Evolutionary conservation across 2,888 invertebrate genomes (phyloP).

Genomic region (Drosophila helvetica): DNA sequence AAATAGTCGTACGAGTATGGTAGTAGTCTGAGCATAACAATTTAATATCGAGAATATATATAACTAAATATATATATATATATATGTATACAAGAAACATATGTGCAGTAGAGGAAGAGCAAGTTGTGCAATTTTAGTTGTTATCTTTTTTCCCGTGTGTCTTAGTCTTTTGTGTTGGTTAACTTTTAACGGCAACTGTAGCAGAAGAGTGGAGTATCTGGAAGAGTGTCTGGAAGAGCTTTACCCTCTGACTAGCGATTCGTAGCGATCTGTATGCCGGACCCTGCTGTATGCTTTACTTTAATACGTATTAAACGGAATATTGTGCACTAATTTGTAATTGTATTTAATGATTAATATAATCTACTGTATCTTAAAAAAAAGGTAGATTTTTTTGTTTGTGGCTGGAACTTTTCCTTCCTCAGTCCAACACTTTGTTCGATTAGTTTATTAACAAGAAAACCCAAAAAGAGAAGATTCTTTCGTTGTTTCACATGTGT

Average conservation of each 20-base stretch:
- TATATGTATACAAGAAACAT: constrained; percentile 41
- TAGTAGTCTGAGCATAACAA: constrained; percentile 64
- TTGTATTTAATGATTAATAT: constrained; percentile 6
- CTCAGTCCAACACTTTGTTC: constrained; percentile 29
- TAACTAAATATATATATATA: constrained; percentile 37
- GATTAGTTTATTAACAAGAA: constrained; percentile 14
- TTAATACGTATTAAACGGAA: constrained; percentile 35
- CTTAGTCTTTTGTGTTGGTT: constrained; percentile 39
- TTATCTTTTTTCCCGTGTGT: constrained; percentile 21
- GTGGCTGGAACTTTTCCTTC: constrained; percentile 1
- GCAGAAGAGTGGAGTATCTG: constrained; percentile 42
- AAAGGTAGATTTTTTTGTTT: constrained; percentile 3
- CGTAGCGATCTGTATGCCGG: constrained; percentile 1
- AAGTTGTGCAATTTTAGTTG: constrained; percentile 66
- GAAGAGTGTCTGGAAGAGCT: constrained; percentile 56
- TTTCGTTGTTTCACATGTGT: constrained; percentile 72
- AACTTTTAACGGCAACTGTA: constrained; percentile 46
- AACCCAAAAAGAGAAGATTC: constrained; percentile 21
- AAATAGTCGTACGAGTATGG: constrained; percentile 59
- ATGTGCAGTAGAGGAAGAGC: constrained; percentile 40
- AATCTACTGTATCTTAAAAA: background rate
- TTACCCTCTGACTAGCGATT: constrained; percentile 60
- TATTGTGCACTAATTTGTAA: constrained; percentile 49
- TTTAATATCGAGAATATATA: constrained; percentile 38
- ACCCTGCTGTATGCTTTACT: constrained; percentile 42